phyloP scores from a whole-genome alignment of 2,113 vertebrate genomes.

The Hippocampus comes region DNA sequence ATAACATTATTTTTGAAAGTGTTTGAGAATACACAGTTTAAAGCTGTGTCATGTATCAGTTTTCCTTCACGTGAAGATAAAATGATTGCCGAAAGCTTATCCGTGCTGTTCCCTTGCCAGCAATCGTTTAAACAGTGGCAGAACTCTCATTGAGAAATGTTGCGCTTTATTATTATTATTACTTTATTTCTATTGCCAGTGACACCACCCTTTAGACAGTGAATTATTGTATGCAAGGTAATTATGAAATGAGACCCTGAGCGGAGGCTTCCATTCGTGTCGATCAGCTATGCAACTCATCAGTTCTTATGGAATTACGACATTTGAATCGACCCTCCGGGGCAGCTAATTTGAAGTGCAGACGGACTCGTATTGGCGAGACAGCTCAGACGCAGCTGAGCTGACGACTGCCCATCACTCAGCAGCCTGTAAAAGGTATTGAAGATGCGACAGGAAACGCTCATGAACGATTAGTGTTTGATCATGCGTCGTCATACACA shows the following conservation, averaged over 20 bases:
- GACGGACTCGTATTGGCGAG: constrained; percentile 36
- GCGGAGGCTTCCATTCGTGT: constrained; percentile 49
- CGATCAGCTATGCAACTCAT: constrained; percentile 44
- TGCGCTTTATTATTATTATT: constrained; percentile 4
- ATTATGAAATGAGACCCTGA: constrained; percentile 42
- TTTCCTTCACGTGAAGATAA: background rate
- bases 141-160: constrained; percentile 17
- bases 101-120: constrained; percentile 10
- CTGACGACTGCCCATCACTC: constrained; percentile 41
- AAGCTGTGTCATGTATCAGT: background rate
- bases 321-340: constrained; percentile 50
- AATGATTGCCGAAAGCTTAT: constrained; percentile 16
- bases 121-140: background rate
- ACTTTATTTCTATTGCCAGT: constrained; percentile 17
- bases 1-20: background rate
- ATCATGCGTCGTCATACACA: constrained; percentile 19
- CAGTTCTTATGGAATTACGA: constrained; percentile 52
- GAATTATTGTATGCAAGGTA: constrained; percentile 38
- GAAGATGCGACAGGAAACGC: constrained; percentile 56
- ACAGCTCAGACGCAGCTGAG: constrained; percentile 33
- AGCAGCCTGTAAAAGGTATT: constrained; percentile 52
- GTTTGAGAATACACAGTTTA: too few relatives aligned
- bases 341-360: constrained; percentile 31
- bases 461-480: constrained; percentile 50
- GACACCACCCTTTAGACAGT: constrained; percentile 26